Evolutionary conservation across 2,113 vertebrate genomes (phyloP).

Genomic region (Beaufortia kweichowensis): DNA sequence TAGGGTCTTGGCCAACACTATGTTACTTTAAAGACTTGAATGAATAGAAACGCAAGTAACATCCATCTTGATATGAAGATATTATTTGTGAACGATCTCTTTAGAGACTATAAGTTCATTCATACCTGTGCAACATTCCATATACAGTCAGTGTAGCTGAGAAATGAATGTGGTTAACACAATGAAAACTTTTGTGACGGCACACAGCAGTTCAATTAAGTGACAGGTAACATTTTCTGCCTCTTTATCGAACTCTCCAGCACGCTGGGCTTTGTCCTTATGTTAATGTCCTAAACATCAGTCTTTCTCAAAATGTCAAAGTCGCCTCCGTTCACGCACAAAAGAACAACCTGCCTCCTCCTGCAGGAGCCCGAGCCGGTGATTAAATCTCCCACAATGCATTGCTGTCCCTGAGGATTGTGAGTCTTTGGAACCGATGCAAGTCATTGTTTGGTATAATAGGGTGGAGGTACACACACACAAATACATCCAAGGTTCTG

Average conservation of each 20-base stretch:
- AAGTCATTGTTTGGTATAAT: slow-evolving; percentile 55
- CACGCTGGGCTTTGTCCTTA: slow-evolving; percentile 60
- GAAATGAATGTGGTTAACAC: slow-evolving; percentile 20
- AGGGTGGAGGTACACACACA: slow-evolving; percentile 32
- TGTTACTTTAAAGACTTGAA: background rate
- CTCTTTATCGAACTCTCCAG: slow-evolving; percentile 41
- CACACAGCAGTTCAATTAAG: slow-evolving; percentile 48
- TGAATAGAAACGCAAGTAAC: slow-evolving; percentile 5
- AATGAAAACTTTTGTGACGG: slow-evolving; percentile 30
- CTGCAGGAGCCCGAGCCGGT: slow-evolving; percentile 47
- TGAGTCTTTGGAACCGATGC: slow-evolving; percentile 38
- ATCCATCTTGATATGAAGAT: background rate
- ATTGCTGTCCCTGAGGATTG: slow-evolving; percentile 49
- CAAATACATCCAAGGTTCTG: slow-evolving; percentile 18
- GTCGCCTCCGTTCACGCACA: slow-evolving; percentile 54
- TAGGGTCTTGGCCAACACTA: too few species aligned
- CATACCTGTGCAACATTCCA: background rate
- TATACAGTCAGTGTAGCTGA: background rate
- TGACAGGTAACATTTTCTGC: slow-evolving; percentile 59
- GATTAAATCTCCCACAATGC: slow-evolving; percentile 61
- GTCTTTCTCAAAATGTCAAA: slow-evolving; percentile 62
- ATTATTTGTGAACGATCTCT: background rate
- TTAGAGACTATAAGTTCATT: background rate
- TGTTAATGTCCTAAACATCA: slow-evolving; percentile 59
- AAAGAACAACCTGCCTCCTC: slow-evolving; percentile 51